Evolutionary conservation across 2,888 invertebrate species (phyloP).

Genomic region (Aspidiotus destructor): DNA sequence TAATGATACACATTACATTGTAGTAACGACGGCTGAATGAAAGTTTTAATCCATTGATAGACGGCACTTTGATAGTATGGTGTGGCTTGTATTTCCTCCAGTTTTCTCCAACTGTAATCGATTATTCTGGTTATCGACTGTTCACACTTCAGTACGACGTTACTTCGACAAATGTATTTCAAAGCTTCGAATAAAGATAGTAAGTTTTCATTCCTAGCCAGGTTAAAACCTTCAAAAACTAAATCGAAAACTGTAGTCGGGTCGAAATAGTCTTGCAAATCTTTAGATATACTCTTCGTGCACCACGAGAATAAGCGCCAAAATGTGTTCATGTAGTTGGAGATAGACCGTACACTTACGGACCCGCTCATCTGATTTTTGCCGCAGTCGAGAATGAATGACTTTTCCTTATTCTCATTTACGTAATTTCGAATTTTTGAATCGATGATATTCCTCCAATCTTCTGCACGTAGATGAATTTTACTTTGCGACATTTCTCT

Average conservation of each 20-base stretch:
- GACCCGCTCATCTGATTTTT: background rate
- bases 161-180: constrained; percentile 1
- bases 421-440: background rate
- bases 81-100: constrained; percentile 18
- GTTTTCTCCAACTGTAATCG: constrained; percentile 16
- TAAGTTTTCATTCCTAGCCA: constrained; percentile 19
- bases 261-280: background rate
- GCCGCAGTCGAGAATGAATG: background rate
- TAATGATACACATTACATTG: background rate
- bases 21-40: constrained; percentile 7
- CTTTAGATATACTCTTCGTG: background rate
- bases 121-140: constrained; percentile 1
- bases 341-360: background rate
- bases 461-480: background rate
- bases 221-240: constrained; percentile 11
- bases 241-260: constrained; percentile 1
- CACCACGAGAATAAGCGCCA: background rate
- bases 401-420: background rate
- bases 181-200: constrained; percentile 3
- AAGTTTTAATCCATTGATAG: constrained; percentile 10
- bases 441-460: background rate
- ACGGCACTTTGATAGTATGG: constrained; percentile 12
- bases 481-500: too few species aligned
- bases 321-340: background rate
- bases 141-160: constrained; percentile 10